Evolutionary conservation across 1,140 invertebrate genomes (phyloP).

Genomic region (Drosophila nigromelanica): DNA sequence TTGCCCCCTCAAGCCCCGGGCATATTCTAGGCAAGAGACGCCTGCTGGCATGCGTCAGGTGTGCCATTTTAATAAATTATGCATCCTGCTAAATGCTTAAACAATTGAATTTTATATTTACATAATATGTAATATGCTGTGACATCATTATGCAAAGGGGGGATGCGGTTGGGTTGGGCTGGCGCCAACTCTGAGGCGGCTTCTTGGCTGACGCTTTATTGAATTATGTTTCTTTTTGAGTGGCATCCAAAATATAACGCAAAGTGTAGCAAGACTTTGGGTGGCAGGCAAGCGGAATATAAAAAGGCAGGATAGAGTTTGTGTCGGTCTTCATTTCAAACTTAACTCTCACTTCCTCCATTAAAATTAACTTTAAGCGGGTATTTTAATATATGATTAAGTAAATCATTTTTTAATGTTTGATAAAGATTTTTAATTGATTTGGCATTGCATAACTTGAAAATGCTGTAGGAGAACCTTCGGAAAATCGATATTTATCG

Average conservation of each 20-base stretch:
- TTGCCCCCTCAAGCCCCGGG: neutral
- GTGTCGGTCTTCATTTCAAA: constrained; percentile 18
- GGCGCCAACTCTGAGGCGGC: constrained; percentile 10
- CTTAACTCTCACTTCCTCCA: neutral
- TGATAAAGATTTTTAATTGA: too few species aligned
- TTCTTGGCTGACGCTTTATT: constrained; percentile 60
- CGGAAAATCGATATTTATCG: too few species aligned
- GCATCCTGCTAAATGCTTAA: constrained; percentile 82
- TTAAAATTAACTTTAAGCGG: too few species aligned
- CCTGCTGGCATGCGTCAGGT: constrained; percentile 77
- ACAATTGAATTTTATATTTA: constrained; percentile 83
- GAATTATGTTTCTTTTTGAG: constrained; percentile 67
- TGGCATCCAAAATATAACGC: constrained; percentile 68
- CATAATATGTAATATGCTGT: constrained; percentile 82
- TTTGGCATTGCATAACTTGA: too few species aligned
- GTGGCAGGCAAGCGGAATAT: neutral
- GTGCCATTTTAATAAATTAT: constrained; percentile 83
- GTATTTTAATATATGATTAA: too few species aligned
- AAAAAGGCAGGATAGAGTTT: neutral
- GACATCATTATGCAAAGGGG: constrained; percentile 74
- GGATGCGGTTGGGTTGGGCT: neutral
- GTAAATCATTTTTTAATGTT: too few species aligned
- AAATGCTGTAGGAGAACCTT: too few species aligned
- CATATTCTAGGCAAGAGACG: constrained; percentile 28
- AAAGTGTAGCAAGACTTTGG: constrained; percentile 57